Conservation (phyloP, 2,797 vertebrate species). For the Dermochelys coriacea region DNA sequence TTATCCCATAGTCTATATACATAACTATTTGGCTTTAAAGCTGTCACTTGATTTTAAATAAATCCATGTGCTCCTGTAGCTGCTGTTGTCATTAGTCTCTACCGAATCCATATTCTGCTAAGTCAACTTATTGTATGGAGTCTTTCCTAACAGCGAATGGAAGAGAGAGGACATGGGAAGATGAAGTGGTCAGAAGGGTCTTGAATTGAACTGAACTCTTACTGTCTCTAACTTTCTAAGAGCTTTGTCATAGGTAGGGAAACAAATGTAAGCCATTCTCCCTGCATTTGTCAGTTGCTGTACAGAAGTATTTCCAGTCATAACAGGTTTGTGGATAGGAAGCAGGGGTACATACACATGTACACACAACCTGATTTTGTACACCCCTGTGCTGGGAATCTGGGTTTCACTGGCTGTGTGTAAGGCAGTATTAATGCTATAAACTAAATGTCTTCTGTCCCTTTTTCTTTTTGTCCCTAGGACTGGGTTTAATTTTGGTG, state of each 20-base stretch:
- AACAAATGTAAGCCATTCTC: background rate
- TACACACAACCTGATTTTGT: background rate
- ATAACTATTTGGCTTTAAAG: background rate
- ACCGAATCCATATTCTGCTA: background rate
- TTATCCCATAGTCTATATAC: background rate
- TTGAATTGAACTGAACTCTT: background rate
- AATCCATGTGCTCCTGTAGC: background rate
- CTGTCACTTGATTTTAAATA: background rate
- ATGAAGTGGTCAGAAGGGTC: background rate
- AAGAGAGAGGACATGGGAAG: background rate
- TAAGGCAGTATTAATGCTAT: background rate
- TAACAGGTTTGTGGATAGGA: background rate
- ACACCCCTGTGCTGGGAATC: background rate
- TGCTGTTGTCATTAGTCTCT: background rate
- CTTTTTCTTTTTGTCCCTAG: constrained; percentile 63
- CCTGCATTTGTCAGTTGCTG: accelerated
- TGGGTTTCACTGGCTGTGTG: background rate
- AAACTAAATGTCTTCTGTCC: constrained; percentile 14
- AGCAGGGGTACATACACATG: background rate
- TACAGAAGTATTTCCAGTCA: background rate
- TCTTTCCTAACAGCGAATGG: background rate
- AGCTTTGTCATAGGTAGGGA: background rate
- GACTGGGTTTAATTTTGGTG: constrained; percentile 77
- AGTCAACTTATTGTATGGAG: background rate
- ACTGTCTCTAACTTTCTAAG: background rate